These are phyloP conservation scores for Dendropsophus ebraccatus DNA, from an alignment of 2,113 vertebrate genomes.

Conservation along the genomic window DNA sequence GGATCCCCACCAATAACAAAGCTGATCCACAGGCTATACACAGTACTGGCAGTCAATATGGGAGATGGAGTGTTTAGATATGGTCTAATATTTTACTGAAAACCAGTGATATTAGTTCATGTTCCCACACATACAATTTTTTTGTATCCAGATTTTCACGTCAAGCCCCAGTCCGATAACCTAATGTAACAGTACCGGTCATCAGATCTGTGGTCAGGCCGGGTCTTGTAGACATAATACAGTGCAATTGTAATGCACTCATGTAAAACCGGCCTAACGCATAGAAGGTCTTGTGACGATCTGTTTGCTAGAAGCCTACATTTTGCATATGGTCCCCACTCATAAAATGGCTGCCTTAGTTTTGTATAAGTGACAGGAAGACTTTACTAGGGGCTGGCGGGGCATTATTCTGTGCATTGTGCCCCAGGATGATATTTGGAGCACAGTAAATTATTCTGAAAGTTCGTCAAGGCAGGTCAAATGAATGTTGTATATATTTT, in stretches of 20 bases:
- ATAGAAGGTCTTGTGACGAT: not conserved
- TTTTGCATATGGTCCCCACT: too few species aligned
- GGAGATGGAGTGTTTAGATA: not conserved
- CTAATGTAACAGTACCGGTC: too few species aligned
- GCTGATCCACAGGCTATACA: not conserved
- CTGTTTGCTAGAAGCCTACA: too few species aligned
- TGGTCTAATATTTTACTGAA: not conserved
- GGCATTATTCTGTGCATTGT: not conserved
- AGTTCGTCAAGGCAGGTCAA: constrained; percentile 8
- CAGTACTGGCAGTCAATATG: not conserved
- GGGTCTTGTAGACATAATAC: too few species aligned
- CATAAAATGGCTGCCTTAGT: not conserved
- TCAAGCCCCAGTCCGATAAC: too few species aligned
- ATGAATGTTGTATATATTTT: constrained; percentile 51
- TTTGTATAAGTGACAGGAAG: not conserved
- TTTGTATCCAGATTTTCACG: too few species aligned
- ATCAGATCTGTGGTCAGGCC: too few species aligned
- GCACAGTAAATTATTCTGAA: not conserved
- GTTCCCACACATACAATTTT: not conserved
- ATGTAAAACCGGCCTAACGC: too few species aligned
- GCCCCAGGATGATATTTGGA: not conserved
- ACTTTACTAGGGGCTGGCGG: not conserved
- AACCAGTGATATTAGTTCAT: not conserved
- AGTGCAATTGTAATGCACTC: too few species aligned
- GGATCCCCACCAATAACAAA: too few species aligned